Percentiles rank a stretch among this genome's conserved stretches.
phyloP scores from a whole-genome alignment of 2,797 vertebrate genomes.

The Danio aesculapii region DNA sequence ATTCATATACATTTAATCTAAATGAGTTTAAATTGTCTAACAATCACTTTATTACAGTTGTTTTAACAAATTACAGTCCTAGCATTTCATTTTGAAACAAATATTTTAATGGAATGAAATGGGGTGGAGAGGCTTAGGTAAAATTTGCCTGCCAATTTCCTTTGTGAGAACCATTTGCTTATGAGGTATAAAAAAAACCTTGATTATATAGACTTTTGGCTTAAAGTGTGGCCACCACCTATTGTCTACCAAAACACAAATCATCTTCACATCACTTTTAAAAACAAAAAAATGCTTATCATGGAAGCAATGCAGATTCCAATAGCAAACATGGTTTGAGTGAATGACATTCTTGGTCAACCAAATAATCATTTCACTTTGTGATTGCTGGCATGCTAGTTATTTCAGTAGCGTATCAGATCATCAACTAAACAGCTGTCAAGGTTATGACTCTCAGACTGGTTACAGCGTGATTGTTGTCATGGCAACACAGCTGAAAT shows the following conservation, averaged over 20 bases:
- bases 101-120: too few relatives aligned
- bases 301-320: not conserved
- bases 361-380: not conserved
- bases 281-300: not conserved
- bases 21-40: not conserved
- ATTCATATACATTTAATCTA: too few relatives aligned
- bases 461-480: slow-evolving; percentile 43
- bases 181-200: too few relatives aligned
- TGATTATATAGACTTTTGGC: too few relatives aligned
- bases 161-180: not conserved
- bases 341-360: not conserved
- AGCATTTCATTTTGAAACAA: not conserved
- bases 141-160: not conserved
- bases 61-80: not conserved
- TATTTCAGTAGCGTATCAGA: slow-evolving; percentile 14
- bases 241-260: not conserved
- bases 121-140: not conserved
- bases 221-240: not conserved
- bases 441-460: slow-evolving; percentile 10
- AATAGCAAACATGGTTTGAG: not conserved
- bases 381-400: not conserved
- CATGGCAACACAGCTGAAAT: slow-evolving; percentile 37
- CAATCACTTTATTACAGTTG: not conserved
- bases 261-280: not conserved
- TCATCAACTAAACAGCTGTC: slow-evolving; percentile 24